Percentiles rank a stretch among this genome's conserved stretches.
These are phyloP conservation scores for Ciconia maguari DNA, from an alignment of 2,113 vertebrate genomes.

Conservation along the genomic window DNA sequence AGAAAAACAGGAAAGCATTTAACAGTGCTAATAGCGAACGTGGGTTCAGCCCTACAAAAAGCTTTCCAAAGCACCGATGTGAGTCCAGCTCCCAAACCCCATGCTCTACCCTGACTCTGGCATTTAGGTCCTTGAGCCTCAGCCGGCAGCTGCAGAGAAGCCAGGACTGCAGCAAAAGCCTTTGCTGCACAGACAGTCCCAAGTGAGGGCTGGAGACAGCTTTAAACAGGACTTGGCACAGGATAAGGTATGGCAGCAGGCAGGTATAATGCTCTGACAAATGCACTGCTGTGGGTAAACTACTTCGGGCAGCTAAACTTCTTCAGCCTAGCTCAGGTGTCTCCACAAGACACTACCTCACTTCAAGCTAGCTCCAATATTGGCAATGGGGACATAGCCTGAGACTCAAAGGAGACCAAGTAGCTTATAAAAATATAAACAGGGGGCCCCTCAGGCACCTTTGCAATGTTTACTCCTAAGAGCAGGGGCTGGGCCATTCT, in stretches of 20 bases:
- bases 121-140: background rate
- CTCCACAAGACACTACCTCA: background rate
- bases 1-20: constrained; percentile 48
- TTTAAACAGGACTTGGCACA: background rate
- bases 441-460: background rate
- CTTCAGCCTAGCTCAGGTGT: background rate
- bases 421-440: constrained; percentile 23
- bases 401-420: background rate
- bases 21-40: background rate
- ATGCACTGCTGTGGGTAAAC: background rate
- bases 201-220: background rate
- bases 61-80: background rate
- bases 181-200: background rate
- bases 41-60: background rate
- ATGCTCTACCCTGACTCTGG: background rate
- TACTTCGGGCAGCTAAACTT: background rate
- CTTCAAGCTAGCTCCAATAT: background rate
- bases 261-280: background rate
- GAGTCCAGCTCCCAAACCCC: background rate
- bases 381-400: background rate
- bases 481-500: background rate
- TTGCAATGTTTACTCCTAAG: constrained; percentile 9
- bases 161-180: background rate
- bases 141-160: background rate
- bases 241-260: background rate